Conservation (phyloP, 2,113 vertebrate genomes). For the Connochaetes taurinus region DNA sequence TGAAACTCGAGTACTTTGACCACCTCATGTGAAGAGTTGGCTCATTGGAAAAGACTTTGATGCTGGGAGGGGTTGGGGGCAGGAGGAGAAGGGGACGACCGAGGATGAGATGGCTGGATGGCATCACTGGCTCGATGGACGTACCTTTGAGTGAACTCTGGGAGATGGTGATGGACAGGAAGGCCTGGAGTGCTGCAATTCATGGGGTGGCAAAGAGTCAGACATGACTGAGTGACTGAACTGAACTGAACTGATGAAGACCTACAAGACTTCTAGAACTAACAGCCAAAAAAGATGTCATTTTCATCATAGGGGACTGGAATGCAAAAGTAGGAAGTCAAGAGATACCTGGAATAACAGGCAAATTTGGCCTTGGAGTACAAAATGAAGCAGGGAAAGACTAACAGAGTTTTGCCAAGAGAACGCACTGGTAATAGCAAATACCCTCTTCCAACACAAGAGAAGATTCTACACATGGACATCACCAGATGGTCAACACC, state of each 20-base stretch:
- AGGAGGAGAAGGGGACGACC: no score
- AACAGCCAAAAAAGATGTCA: background rate
- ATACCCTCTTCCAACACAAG: background rate
- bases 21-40: no score
- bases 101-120: no score
- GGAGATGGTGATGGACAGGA: no score
- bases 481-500: background rate
- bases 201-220: no score
- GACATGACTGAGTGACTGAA: no score
- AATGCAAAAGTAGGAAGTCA: background rate
- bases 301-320: background rate
- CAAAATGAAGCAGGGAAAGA: background rate
- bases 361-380: background rate
- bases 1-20: no score
- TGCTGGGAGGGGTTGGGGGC: no score
- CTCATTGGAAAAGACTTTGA: no score
- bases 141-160: no score
- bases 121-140: no score
- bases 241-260: background rate
- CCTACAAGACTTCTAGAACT: background rate
- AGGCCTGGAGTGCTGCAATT: no score
- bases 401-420: background rate
- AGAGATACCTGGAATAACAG: background rate
- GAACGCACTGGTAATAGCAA: background rate
- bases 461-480: background rate